Evolutionary conservation across 2,888 invertebrate species (phyloP).

Genomic region (Leucania comma): DNA sequence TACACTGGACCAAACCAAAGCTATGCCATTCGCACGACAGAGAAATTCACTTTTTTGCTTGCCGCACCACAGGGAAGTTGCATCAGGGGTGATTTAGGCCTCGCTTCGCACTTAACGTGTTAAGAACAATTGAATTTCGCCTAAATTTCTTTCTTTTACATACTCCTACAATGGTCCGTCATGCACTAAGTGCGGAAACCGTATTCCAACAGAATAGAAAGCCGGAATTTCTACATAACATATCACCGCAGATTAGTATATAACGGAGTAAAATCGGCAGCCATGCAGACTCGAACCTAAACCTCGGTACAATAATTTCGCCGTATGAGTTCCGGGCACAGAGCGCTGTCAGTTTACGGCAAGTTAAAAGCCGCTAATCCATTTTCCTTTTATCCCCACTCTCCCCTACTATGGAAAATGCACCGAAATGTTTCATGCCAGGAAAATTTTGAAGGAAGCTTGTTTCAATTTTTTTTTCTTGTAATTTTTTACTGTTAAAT

Average conservation of each 20-base stretch:
- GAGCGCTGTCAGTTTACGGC: conserved; percentile 65
- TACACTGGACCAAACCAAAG: too few species aligned
- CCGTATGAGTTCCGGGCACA: conserved; percentile 53
- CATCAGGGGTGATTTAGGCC: too few species aligned
- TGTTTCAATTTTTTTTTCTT: conserved; percentile 63
- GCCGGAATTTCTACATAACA: not conserved
- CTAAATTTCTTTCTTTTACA: too few species aligned
- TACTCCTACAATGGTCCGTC: too few species aligned
- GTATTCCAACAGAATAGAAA: not conserved
- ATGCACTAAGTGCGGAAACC: too few species aligned
- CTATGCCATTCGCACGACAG: too few species aligned
- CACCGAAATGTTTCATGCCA: conserved; percentile 71
- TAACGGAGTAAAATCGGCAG: conserved; percentile 31
- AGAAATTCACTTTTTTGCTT: too few species aligned
- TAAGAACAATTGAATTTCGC: too few species aligned
- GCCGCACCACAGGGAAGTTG: too few species aligned
- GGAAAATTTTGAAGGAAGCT: conserved; percentile 70
- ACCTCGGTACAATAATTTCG: conserved; percentile 50
- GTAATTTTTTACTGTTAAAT: conserved; percentile 17
- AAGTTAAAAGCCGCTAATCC: conserved; percentile 84
- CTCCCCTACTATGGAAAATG: conserved; percentile 73
- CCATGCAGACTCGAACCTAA: not conserved
- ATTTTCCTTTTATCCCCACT: conserved; percentile 79
- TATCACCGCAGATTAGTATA: conserved; percentile 18
- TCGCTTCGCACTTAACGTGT: too few species aligned